A percentile compares a stretch with the other conserved stretches of the same genome.
Evolutionary conservation across 2,797 vertebrate genomes (phyloP).

Genomic region (Tokudaia tokunoshimensis): DNA sequence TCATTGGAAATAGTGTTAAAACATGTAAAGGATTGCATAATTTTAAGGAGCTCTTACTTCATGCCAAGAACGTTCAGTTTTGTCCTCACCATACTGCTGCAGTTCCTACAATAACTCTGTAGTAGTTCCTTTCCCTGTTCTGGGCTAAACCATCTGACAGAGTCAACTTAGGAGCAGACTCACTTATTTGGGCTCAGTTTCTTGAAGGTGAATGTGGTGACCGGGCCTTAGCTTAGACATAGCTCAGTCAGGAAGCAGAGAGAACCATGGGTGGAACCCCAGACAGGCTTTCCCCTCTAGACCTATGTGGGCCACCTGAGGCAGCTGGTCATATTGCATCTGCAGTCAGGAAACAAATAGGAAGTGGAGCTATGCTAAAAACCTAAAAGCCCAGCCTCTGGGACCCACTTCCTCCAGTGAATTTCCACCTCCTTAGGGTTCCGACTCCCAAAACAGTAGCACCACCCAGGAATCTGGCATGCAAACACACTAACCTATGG

Average conservation of each 20-base stretch:
- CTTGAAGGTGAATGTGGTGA: neutral
- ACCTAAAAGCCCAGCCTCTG: neutral
- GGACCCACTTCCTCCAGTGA: neutral
- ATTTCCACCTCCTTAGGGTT: neutral
- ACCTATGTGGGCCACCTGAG: no score
- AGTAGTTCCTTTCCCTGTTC: neutral
- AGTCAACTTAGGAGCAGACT: neutral
- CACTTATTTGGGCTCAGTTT: neutral
- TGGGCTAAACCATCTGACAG: neutral
- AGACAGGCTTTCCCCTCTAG: neutral
- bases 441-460: neutral
- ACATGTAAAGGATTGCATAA: neutral
- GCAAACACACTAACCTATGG: neutral
- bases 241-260: neutral
- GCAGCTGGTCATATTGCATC: neutral
- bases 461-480: neutral
- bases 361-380: neutral
- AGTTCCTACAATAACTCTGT: neutral
- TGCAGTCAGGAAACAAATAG: neutral
- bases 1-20: neutral
- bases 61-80: neutral
- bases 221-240: neutral
- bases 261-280: neutral
- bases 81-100: neutral
- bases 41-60: neutral